These are phyloP conservation scores for Cebidichthys violaceus DNA, from an alignment of 2,113 vertebrate genomes.

Conservation along the genomic window DNA sequence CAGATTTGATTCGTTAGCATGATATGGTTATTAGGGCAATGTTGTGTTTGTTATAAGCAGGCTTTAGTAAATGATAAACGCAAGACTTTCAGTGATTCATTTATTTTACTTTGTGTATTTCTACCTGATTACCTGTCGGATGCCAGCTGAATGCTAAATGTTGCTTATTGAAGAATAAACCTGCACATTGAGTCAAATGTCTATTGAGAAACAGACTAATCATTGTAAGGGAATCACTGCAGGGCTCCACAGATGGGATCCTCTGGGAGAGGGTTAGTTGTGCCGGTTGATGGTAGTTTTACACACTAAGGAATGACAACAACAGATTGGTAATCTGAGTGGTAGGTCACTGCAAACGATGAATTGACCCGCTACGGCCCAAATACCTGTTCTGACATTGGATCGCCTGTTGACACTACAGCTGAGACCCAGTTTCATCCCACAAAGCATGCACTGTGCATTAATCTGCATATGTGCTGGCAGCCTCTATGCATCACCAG, in stretches of 20 bases:
- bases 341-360: conserved; percentile 46
- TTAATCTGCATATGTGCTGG: conserved; percentile 10
- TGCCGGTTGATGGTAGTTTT: conserved; percentile 1
- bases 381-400: conserved; percentile 3
- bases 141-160: neutral
- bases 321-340: conserved; percentile 24
- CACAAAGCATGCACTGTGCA: neutral
- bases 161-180: neutral
- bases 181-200: neutral
- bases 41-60: neutral
- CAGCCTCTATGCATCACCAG: neutral
- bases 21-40: neutral
- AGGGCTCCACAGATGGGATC: conserved; percentile 12
- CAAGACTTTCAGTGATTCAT: neutral
- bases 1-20: neutral
- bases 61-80: too few relatives aligned
- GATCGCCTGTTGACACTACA: conserved; percentile 21
- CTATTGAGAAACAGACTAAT: conserved; percentile 1
- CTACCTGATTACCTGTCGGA: neutral
- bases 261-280: conserved; percentile 9
- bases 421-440: conserved; percentile 42
- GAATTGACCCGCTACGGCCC: conserved; percentile 21
- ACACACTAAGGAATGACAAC: conserved; percentile 4
- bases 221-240: conserved; percentile 17
- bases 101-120: neutral